Base-by-base conservation (phyloP, 2,113 vertebrate genomes). In the Ammospiza caudacuta region DNA sequence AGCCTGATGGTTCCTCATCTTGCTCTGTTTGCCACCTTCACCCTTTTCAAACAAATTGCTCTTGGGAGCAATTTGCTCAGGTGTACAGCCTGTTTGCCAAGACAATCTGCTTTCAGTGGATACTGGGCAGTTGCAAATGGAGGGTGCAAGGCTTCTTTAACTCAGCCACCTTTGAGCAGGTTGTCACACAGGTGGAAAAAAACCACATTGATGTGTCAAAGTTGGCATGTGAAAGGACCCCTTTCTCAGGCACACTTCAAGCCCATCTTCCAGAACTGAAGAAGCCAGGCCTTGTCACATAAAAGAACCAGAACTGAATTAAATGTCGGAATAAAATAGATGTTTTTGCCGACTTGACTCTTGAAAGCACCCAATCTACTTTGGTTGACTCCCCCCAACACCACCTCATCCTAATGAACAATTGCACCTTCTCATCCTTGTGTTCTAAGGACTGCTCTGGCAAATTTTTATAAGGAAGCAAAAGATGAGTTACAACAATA, bases 361-460 rank as follows among this genome's bases (percentile, higher is more conserved):
- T 63, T 47, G 27, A 74, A 89, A 79, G n/a, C 24, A 47, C 9
- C 13, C 3, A 1, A 21, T 59, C 6, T 79, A 2, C 63, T 91
- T 52, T 24, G 25, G 1, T 41, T 54, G 25, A 41, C 4, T 3
- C 9, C 3, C 7, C 9, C 6, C 5, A 12, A 4, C 18, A 15
- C 20, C 20, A 31, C 7, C 3, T 62, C 21, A 35, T 76, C 17
- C n/a, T 35, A 19, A 27, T 46, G 61, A 74, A 9, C 37, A 52
- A 9, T 67, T 59, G 3, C 28, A 68, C 11, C n/a, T 41, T 61
- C 33, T 46, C 39, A 52, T 44, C 12, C 31, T 61, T 41, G 5
- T 35, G 24, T 55, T 61, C 20, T 55, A 35, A 47, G 29, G 41
- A 47, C 29, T 83, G 29, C 29, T 68, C 29, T 76, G 54, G n/a